Percentiles rank a stretch among this genome's conserved stretches.
phyloP scores from a whole-genome alignment of 2,888 invertebrate species.

The Sepioteuthis lessoniana region DNA sequence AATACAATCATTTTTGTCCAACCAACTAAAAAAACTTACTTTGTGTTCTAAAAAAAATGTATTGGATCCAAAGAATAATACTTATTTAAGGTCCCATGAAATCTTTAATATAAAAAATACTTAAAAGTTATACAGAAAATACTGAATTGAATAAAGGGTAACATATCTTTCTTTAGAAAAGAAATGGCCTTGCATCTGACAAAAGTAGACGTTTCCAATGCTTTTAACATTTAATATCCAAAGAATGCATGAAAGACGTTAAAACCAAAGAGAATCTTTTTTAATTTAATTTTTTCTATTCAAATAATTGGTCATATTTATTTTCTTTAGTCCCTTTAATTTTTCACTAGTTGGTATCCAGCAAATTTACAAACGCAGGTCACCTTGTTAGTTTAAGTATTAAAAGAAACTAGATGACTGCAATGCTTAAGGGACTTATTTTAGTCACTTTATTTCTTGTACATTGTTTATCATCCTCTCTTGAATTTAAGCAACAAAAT shows the following conservation, averaged over 20 bases:
- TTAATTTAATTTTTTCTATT: not conserved
- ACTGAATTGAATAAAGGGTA: too few relatives aligned
- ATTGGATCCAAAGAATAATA: too few relatives aligned
- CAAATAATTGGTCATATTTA: not conserved
- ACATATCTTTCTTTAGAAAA: too few relatives aligned
- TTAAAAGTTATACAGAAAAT: too few relatives aligned
- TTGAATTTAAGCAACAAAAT: not conserved
- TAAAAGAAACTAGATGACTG: not conserved
- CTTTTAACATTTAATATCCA: not conserved
- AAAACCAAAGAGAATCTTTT: not conserved
- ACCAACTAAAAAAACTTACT: too few relatives aligned
- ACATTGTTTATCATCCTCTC: not conserved
- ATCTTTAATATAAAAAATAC: too few relatives aligned
- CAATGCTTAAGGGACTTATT: not conserved
- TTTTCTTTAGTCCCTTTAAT: not conserved
- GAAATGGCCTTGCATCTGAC: not conserved
- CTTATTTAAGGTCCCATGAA: too few relatives aligned
- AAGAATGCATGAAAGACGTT: not conserved
- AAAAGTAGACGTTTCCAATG: not conserved
- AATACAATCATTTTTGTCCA: too few relatives aligned
- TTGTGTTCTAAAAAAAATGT: too few relatives aligned
- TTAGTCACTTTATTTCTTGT: not conserved
- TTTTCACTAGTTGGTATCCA: not conserved
- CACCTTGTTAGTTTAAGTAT: not conserved
- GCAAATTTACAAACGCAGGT: not conserved